Base-by-base conservation (phyloP, 2,888 invertebrate species). In the Podabrus alpinus region DNA sequence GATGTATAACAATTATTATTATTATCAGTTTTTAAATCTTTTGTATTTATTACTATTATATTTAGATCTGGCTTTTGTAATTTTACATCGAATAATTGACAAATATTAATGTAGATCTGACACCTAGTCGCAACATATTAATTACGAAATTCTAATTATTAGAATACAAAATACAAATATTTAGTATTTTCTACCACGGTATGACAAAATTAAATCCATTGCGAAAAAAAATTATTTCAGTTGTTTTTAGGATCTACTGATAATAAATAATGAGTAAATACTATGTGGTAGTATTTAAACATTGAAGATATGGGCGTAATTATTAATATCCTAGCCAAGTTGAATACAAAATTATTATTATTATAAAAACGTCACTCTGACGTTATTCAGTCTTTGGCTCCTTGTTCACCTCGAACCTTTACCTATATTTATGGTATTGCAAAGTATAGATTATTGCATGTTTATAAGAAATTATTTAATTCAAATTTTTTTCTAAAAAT, bases 1-100 rank as follows among this genome's bases (percentile, higher is more conserved):
- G 45, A 45, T n/a, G 79, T 82, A 81, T 80, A 80, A 80, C 78
- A 79, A 77, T 80, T 72, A 64, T 71, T 66, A 60, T 60, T 76
- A 77, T 80, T 72, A 64, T 71, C 68, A 60, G 66, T 76, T 77
- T 77, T 77, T 77, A 25, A 71, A 64, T 73, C 24, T 64, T 66
- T 45, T 69, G 69, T 71, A 75, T 66, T 70, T 45, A n/a, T 45
- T 45, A 45, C n/a, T 45, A 45, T 45, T n/a, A 45, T 64, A 64
- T 19, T 17, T 17, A 64, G 62, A 64, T 64, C 62, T 64, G 62
- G 21, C 17, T 64, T 64, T 64, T 64, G 62, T 64, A 64, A 64
- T 64, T 64, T 64, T 64, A 64, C 62, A 64, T 64, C 62, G 62
- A 64, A 64, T 64, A 19, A 64, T n/a, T 64, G 21, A 64, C 19